phyloP scores from a whole-genome alignment of 2,888 invertebrate species.

The Serripes groenlandicus region DNA sequence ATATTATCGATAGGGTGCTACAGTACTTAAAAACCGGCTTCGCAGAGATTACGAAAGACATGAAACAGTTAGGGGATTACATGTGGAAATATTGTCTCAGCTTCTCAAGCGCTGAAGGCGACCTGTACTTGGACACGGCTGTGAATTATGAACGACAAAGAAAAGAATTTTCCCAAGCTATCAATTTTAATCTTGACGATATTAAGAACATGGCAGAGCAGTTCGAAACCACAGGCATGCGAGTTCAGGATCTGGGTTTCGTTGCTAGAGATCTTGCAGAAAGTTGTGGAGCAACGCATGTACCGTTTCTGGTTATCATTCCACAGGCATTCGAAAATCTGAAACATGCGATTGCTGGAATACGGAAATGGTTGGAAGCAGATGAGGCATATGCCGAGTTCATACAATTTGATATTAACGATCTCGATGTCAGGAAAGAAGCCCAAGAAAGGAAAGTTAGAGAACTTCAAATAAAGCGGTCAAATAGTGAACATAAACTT shows the following conservation, averaged over 20 bases:
- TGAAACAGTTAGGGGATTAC: constrained; percentile 72
- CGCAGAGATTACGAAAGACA: constrained; percentile 69
- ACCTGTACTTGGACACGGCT: constrained; percentile 79
- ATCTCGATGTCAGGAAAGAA: constrained; percentile 74
- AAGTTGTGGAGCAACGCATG: constrained; percentile 74
- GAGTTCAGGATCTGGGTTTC: constrained; percentile 74
- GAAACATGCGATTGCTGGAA: constrained; percentile 70
- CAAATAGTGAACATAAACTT: constrained; percentile 75
- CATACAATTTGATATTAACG: constrained; percentile 76
- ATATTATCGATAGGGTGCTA: constrained; percentile 67
- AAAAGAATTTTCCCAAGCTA: constrained; percentile 73
- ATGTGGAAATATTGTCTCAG: constrained; percentile 80
- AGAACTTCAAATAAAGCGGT: constrained; percentile 73
- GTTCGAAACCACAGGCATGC: constrained; percentile 77
- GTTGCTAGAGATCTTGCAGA: constrained; percentile 76
- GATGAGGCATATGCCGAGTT: constrained; percentile 79
- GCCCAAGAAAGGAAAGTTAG: constrained; percentile 59
- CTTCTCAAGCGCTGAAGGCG: constrained; percentile 74
- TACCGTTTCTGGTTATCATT: constrained; percentile 79
- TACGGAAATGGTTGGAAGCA: constrained; percentile 79
- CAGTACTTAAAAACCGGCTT: constrained; percentile 73
- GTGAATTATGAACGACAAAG: constrained; percentile 80
- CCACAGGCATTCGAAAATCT: constrained; percentile 80
- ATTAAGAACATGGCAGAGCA: constrained; percentile 77
- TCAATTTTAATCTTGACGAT: constrained; percentile 73